Evolutionary conservation across 2,888 invertebrate species (phyloP), one percentile per base, ranked within the genome.

Genomic region (Eupithecia exiguata): DNA sequence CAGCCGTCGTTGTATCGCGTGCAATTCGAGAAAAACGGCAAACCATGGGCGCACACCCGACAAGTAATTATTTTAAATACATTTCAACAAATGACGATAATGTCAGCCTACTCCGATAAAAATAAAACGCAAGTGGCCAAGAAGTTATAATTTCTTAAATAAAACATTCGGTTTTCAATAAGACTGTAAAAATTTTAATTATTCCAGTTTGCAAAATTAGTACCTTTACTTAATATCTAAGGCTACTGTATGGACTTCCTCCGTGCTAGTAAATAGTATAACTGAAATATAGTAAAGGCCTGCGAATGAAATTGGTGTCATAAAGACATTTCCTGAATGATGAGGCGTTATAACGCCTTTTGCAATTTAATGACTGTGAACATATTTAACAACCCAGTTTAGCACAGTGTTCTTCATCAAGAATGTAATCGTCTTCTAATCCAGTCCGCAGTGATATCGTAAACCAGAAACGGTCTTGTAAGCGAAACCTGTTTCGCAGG

Each of bases 51-150:
- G 88, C 88, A 87, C 92, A 89, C 88, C 86, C 90, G 87, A 86
- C 87, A 86, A 86, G 87, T 93, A 94, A 94, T 94, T 94, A 94
- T 93, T 94, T 93, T 94, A 94, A 94, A 94, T 88, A 92, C 94
- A 91, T 93, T 94, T 94, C 93, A 93, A 94, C 94, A 93, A 94
- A 92, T 92, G 92, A 92, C 88, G 90, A 90, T 93, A 93, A 93
- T 93, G 91, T 91, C 92, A 91, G 93, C 84, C 85, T 85, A 82
- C 82, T 78, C 83, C 90, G 90, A 91, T 92, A 92, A 91, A 85
- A 88, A 84, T 81, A 89, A 89, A 87, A 89, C 86, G 87, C 83
- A 72, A 38, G 70, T 35, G 72, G 71, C 71, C 70, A 84, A 82
- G 77, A 86, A 86, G 35, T 43, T 87, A 87, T 87, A 86, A 88